Percentiles rank a stretch among this genome's conserved stretches.
Evolutionary conservation across 1,140 invertebrate genomes (phyloP).

Genomic region (Zaprionus davidi): DNA sequence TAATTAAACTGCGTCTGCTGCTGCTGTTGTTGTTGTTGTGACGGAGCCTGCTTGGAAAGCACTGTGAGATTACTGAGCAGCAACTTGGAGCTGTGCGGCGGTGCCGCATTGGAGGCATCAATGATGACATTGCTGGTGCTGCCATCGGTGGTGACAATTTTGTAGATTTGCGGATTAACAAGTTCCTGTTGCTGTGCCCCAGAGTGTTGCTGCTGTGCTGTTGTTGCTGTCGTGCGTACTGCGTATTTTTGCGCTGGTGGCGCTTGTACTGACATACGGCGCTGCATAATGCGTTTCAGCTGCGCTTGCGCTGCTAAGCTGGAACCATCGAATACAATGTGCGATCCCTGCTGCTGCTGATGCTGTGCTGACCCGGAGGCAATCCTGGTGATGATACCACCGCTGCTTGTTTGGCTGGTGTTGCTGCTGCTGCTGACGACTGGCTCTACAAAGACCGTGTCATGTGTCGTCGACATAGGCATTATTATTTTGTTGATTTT

Average conservation of each 20-base stretch:
- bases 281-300: slow-evolving; percentile 71
- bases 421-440: slow-evolving; percentile 51
- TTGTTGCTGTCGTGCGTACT: slow-evolving; percentile 61
- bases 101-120: slow-evolving; percentile 61
- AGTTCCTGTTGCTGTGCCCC: slow-evolving; percentile 58
- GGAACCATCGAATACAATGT: slow-evolving; percentile 72
- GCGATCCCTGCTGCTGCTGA: slow-evolving; percentile 57
- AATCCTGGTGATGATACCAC: slow-evolving; percentile 44
- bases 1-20: slow-evolving; percentile 68
- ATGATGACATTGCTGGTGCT: slow-evolving; percentile 78
- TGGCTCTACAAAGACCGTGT: slow-evolving; percentile 71
- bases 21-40: slow-evolving; percentile 45
- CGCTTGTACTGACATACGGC: slow-evolving; percentile 67
- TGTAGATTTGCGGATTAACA: slow-evolving; percentile 80
- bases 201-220: slow-evolving; percentile 24
- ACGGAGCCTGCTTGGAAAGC: slow-evolving; percentile 70
- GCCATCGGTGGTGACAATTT: slow-evolving; percentile 79
- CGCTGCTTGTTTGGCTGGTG: slow-evolving; percentile 27
- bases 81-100: slow-evolving; percentile 74
- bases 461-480: slow-evolving; percentile 72
- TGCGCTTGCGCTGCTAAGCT: slow-evolving; percentile 70
- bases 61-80: slow-evolving; percentile 81
- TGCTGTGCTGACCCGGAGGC: slow-evolving; percentile 25
- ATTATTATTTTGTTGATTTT: slow-evolving; percentile 35
- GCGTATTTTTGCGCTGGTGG: slow-evolving; percentile 65